phyloP scores from a whole-genome alignment of 2,113 vertebrate species.

The Toxostoma redivivum region DNA sequence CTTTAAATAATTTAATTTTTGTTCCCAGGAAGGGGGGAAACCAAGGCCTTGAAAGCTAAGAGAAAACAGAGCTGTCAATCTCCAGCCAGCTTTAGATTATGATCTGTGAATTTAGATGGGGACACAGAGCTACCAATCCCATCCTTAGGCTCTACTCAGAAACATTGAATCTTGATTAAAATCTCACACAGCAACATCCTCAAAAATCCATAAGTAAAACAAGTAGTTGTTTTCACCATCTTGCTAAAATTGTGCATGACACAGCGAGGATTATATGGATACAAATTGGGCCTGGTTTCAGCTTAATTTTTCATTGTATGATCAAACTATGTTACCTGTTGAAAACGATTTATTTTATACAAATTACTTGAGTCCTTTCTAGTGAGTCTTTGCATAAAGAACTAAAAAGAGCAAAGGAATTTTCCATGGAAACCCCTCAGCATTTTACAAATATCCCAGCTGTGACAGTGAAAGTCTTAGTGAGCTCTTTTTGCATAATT shows the following conservation, averaged over 20 bases:
- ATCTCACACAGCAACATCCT: not conserved
- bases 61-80: not conserved
- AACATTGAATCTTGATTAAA: not conserved
- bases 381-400: not conserved
- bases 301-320: not conserved
- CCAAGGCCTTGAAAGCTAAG: not conserved
- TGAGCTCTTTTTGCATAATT: not conserved
- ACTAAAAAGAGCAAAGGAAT: not conserved
- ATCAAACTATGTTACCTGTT: not conserved
- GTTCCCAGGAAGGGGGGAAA: not conserved
- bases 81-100: not conserved
- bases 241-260: not conserved
- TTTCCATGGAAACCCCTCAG: not conserved
- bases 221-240: not conserved
- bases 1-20: not conserved
- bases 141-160: not conserved
- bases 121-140: rapidly evolving
- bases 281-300: not conserved
- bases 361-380: not conserved
- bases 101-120: not conserved
- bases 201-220: not conserved
- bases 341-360: not conserved
- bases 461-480: not conserved
- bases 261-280: not conserved
- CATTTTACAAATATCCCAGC: not conserved